phyloP scores from a whole-genome alignment of 2,113 vertebrate genomes.

The Paraplagusia blochii region DNA sequence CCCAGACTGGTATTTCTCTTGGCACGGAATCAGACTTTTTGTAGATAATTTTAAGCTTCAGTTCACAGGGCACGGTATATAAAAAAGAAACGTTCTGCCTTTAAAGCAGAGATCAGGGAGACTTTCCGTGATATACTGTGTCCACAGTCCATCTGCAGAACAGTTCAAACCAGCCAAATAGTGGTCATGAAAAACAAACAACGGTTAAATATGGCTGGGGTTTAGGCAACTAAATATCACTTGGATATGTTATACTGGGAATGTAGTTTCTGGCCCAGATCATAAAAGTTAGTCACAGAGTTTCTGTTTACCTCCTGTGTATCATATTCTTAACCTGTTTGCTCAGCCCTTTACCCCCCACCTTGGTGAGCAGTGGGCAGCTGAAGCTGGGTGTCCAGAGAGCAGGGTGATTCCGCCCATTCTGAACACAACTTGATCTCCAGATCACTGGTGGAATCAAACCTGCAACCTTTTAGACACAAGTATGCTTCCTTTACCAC shows the following conservation, averaged over 20 bases:
- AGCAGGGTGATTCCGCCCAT: too few species aligned
- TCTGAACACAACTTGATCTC: too few species aligned
- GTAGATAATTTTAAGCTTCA: constrained; percentile 5
- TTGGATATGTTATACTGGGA: background rate
- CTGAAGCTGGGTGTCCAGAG: too few species aligned
- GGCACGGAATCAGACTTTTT: constrained; percentile 2
- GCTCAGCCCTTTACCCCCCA: too few species aligned
- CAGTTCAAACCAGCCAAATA: background rate
- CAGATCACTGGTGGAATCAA: too few species aligned
- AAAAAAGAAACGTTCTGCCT: constrained; percentile 9
- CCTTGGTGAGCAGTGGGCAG: too few species aligned
- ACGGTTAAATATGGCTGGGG: background rate
- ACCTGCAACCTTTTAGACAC: too few species aligned
- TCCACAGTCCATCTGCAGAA: background rate
- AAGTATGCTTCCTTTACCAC: too few species aligned
- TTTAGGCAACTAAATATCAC: background rate
- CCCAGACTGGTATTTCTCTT: constrained; percentile 18
- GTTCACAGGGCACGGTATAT: background rate
- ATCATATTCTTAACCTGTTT: too few species aligned
- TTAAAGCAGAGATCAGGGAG: background rate
- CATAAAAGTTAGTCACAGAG: background rate
- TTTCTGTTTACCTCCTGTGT: background rate
- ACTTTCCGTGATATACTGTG: too few species aligned
- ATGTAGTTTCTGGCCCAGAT: background rate
- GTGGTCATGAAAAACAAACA: constrained; percentile 8